Conservation (phyloP, 2,113 vertebrate species). For the Malurus alboscapulatus region DNA sequence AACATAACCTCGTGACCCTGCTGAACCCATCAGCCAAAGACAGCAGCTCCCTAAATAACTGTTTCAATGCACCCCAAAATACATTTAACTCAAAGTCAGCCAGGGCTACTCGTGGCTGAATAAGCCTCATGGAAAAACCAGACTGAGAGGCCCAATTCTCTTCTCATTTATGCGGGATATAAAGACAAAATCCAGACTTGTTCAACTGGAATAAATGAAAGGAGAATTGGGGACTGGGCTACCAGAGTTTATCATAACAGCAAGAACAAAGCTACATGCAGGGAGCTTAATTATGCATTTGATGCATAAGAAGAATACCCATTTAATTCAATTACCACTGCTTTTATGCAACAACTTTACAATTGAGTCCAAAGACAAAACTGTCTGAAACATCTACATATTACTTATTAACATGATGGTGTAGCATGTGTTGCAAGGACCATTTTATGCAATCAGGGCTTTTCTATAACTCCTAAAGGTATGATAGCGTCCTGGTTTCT, state of each 20-base stretch:
- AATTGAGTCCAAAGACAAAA: slow-evolving; percentile 10
- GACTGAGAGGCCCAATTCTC: not conserved
- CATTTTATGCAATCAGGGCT: not conserved
- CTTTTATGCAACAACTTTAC: slow-evolving; percentile 23
- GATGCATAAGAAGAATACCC: slow-evolving; percentile 27
- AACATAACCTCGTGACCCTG: not conserved
- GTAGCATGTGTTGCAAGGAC: not conserved
- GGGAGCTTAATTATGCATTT: slow-evolving; percentile 33
- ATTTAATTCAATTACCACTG: slow-evolving; percentile 51
- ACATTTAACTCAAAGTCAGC: not conserved
- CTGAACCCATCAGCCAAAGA: not conserved
- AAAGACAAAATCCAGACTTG: slow-evolving; percentile 14
- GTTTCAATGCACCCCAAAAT: not conserved
- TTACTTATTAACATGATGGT: not conserved
- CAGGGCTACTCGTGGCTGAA: not conserved
- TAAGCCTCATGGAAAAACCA: not conserved
- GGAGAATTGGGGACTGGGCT: slow-evolving; percentile 18
- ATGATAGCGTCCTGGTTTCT: not conserved
- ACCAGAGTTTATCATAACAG: slow-evolving; percentile 24
- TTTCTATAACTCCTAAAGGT: not conserved
- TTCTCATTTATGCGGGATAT: not conserved
- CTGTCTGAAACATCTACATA: not conserved
- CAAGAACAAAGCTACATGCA: slow-evolving; percentile 32
- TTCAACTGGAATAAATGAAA: slow-evolving; percentile 29
- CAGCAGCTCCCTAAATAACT: not conserved